Evolutionary conservation across 2,797 vertebrate genomes (phyloP).

Genomic region (Chrosomus eos): DNA sequence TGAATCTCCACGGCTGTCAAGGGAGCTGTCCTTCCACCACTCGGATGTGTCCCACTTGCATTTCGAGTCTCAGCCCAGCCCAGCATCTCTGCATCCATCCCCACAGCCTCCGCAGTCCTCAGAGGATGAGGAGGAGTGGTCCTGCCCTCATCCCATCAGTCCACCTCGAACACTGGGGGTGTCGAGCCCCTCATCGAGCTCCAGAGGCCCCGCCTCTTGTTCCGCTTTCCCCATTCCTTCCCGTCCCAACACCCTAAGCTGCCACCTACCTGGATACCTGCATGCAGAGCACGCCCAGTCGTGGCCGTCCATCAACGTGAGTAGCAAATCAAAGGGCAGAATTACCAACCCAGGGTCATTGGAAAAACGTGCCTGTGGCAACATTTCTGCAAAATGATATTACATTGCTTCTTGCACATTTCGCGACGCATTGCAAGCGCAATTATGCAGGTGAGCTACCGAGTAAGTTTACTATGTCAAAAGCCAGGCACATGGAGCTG

Average conservation of each 20-base stretch:
- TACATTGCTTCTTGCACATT: not conserved
- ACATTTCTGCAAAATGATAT: constrained; percentile 14
- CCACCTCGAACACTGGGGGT: constrained; percentile 79
- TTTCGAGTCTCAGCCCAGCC: constrained; percentile 85
- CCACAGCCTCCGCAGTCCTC: constrained; percentile 84
- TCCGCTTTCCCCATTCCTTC: constrained; percentile 89
- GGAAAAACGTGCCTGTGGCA: not conserved
- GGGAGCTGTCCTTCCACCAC: constrained; percentile 82
- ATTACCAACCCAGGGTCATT: not conserved
- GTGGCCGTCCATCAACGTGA: constrained; percentile 98
- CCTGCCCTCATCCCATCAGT: constrained; percentile 87
- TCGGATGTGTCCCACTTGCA: constrained; percentile 87
- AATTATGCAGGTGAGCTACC: constrained; percentile 10
- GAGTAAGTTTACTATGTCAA: not conserved
- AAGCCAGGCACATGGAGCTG: not conserved
- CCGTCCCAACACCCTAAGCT: constrained; percentile 78
- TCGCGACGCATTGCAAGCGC: not conserved
- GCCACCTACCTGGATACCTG: constrained; percentile 84
- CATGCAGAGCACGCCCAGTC: constrained; percentile 95
- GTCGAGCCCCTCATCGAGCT: constrained; percentile 73
- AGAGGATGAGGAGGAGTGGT: constrained; percentile 95
- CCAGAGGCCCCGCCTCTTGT: constrained; percentile 92
- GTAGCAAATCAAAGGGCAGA: constrained; percentile 56
- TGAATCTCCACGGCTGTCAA: constrained; percentile 76
- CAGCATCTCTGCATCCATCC: constrained; percentile 75